Percentiles rank a stretch among this genome's conserved stretches.
phyloP scores from a whole-genome alignment of 2,888 invertebrate species.

The Tricholauxania praeusta region DNA sequence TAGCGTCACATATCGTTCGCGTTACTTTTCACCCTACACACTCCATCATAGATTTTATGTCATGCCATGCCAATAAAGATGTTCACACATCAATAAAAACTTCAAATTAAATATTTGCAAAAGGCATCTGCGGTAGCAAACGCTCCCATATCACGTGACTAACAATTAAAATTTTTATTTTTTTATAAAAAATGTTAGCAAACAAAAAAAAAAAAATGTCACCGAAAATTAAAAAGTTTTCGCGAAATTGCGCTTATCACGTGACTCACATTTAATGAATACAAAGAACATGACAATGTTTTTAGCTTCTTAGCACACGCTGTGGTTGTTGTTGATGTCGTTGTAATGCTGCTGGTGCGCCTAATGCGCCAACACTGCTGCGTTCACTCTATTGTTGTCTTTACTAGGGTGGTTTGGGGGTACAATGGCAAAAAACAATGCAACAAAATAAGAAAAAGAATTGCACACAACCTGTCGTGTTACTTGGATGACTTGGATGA shows the following conservation, averaged over 20 bases:
- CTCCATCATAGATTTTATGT: too few relatives aligned
- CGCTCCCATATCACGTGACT: background rate
- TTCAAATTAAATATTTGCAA: too few relatives aligned
- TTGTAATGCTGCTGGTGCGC: conserved; percentile 50
- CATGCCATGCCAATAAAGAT: too few relatives aligned
- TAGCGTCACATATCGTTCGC: too few relatives aligned
- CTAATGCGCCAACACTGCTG: conserved; percentile 31
- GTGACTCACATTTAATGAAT: conserved; percentile 37
- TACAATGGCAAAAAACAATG: conserved; percentile 38
- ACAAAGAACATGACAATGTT: conserved; percentile 17
- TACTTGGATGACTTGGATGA: conserved; percentile 21
- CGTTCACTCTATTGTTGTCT: conserved; percentile 41
- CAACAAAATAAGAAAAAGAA: conserved; percentile 17
- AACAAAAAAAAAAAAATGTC: conserved; percentile 25
- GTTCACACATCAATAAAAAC: too few relatives aligned
- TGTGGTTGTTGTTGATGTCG: conserved; percentile 53
- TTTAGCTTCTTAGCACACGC: background rate
- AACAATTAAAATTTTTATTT: background rate
- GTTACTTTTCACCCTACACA: too few relatives aligned
- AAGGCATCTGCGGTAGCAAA: too few relatives aligned
- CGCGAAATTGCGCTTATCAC: conserved; percentile 29
- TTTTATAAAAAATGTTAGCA: background rate
- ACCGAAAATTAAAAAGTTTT: conserved; percentile 33
- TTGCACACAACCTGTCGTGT: conserved; percentile 19
- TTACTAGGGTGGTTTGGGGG: conserved; percentile 43